Percentiles rank a stretch among this genome's conserved stretches.
Evolutionary conservation across 2,797 vertebrate genomes (phyloP).

Genomic region (Adrianichthys oophorus): DNA sequence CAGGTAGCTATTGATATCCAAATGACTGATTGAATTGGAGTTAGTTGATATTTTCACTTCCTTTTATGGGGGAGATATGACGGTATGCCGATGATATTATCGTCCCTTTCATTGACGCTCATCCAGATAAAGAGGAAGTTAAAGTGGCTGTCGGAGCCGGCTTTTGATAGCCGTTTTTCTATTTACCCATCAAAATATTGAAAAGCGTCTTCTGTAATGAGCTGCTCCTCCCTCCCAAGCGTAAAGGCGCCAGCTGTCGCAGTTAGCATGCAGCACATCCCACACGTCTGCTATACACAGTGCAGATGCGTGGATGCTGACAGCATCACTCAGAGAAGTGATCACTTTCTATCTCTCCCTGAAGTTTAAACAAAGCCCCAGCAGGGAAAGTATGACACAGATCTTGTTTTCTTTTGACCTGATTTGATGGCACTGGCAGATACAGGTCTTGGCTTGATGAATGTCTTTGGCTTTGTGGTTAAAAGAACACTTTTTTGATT

Average conservation of each 20-base stretch:
- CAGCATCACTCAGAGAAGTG: constrained; percentile 64
- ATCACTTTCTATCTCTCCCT: constrained; percentile 57
- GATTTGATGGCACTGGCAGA: constrained; percentile 65
- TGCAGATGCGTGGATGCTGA: constrained; percentile 66
- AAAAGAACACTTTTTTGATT: constrained; percentile 42
- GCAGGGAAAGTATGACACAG: constrained; percentile 49
- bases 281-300: constrained; percentile 49
- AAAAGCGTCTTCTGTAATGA: constrained; percentile 67
- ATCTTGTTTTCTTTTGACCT: constrained; percentile 61
- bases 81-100: constrained; percentile 63
- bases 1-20: constrained; percentile 64
- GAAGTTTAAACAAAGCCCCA: constrained; percentile 60
- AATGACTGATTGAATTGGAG: constrained; percentile 56
- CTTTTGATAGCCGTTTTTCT: constrained; percentile 65
- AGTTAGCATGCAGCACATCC: constrained; percentile 30
- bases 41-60: constrained; percentile 43
- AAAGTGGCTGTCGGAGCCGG: constrained; percentile 50
- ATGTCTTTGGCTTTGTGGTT: neutral
- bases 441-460: constrained; percentile 40
- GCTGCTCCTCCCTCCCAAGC: constrained; percentile 59
- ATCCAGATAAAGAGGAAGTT: constrained; percentile 66
- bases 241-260: constrained; percentile 67
- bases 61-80: constrained; percentile 34
- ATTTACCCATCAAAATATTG: constrained; percentile 69
- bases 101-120: constrained; percentile 60